Evolutionary conservation across 2,888 invertebrate species (phyloP).

Genomic region (Leucophenga maculata): DNA sequence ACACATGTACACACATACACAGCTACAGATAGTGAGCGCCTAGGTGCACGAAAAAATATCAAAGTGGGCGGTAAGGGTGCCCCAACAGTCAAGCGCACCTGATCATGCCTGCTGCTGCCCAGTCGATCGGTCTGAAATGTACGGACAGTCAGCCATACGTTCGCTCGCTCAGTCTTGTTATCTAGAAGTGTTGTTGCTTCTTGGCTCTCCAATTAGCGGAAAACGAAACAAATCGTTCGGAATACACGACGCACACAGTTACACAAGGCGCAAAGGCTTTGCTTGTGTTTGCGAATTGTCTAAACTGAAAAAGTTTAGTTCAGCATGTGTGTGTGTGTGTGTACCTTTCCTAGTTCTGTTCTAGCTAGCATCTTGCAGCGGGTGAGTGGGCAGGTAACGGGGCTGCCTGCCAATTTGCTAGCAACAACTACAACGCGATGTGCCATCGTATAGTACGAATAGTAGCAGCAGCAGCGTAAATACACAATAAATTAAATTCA

Average conservation of each 20-base stretch:
- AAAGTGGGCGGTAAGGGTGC: slow-evolving; percentile 33
- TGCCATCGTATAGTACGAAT: slow-evolving; percentile 32
- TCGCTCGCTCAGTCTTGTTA: slow-evolving; percentile 21
- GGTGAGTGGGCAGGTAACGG: slow-evolving; percentile 33
- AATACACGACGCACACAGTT: slow-evolving; percentile 1
- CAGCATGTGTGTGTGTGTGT: slow-evolving; percentile 19
- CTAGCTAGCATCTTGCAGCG: slow-evolving; percentile 24
- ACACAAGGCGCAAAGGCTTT: background rate
- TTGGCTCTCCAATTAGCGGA: slow-evolving; percentile 57
- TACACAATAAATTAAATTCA: slow-evolving; percentile 72
- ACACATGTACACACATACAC: slow-evolving; percentile 25
- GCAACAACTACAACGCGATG: background rate
- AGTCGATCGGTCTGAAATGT: background rate
- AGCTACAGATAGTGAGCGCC: slow-evolving; percentile 18
- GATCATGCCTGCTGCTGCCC: slow-evolving; percentile 45
- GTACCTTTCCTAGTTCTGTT: slow-evolving; percentile 60
- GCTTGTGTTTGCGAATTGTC: slow-evolving; percentile 27
- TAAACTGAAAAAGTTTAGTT: slow-evolving; percentile 41
- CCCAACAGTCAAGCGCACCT: slow-evolving; percentile 46
- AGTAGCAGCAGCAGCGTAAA: slow-evolving; percentile 56
- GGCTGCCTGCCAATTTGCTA: slow-evolving; percentile 40
- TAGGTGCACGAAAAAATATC: slow-evolving; percentile 15
- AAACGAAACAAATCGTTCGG: slow-evolving; percentile 48
- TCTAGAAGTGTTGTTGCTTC: slow-evolving; percentile 4
- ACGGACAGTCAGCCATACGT: background rate